A percentile compares a stretch with the other conserved stretches of the same genome.
phyloP scores from a whole-genome alignment of 2,113 vertebrate genomes.

The Choloepus hoffmanni region DNA sequence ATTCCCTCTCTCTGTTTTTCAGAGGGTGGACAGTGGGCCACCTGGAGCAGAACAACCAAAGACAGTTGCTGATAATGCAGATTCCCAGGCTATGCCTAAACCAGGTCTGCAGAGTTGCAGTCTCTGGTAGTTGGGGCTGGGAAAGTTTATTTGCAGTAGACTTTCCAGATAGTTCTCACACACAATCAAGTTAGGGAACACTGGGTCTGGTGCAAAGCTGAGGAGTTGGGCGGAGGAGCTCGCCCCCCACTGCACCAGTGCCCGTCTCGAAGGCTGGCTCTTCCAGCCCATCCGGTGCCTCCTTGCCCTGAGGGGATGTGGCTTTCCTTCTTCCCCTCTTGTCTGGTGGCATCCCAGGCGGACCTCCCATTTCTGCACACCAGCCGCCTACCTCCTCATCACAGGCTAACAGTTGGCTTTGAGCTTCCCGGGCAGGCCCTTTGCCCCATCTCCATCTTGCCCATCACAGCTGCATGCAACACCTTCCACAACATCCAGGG shows the following conservation, averaged over 20 bases:
- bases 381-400: background rate
- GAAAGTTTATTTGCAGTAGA: too few species aligned
- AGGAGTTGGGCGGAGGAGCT: background rate
- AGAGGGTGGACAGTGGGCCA: background rate
- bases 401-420: background rate
- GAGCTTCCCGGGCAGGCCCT: background rate
- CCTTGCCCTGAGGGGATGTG: background rate
- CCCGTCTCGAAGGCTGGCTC: background rate
- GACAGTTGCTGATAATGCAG: rapidly evolving
- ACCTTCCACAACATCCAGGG: background rate
- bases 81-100: background rate
- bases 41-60: background rate
- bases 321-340: background rate
- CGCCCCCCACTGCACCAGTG: background rate
- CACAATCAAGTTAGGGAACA: too few species aligned
- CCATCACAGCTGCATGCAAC: background rate
- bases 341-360: background rate
- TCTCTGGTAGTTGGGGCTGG: background rate
- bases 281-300: background rate
- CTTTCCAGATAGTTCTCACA: too few species aligned
- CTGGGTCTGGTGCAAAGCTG: background rate
- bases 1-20: background rate
- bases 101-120: background rate
- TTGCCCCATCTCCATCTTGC: background rate
- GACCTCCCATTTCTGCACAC: background rate